Evolutionary conservation across 2,113 vertebrate genomes (phyloP).

Genomic region (Phalacrocorax pelagicus): DNA sequence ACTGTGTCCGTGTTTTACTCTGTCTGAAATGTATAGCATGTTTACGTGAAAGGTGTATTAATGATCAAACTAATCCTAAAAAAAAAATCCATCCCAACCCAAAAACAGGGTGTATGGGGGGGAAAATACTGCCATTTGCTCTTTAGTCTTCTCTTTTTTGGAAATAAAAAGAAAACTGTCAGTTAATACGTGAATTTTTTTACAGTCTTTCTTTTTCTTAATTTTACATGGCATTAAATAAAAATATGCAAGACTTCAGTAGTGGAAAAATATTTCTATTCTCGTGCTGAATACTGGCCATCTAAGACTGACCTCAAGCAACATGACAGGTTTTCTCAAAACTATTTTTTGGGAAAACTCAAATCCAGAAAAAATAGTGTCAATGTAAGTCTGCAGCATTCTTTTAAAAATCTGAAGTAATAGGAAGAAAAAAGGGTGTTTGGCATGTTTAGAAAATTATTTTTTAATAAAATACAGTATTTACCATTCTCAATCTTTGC

Average conservation of each 20-base stretch:
- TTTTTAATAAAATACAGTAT: not conserved
- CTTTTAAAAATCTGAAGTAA: not conserved
- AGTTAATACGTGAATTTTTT: not conserved
- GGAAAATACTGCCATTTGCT: not conserved
- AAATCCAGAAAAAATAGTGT: not conserved
- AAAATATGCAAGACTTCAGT: not conserved
- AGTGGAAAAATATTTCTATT: not conserved
- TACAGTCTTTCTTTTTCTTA: not conserved
- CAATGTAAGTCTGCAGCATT: not conserved
- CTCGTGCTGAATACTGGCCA: not conserved
- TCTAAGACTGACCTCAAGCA: not conserved
- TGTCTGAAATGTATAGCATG: not conserved
- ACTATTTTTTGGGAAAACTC: not conserved
- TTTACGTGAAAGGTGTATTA: not conserved
- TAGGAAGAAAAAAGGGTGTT: accelerated
- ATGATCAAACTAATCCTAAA: not conserved
- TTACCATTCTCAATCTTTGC: not conserved
- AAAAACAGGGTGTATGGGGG: not conserved
- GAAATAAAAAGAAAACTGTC: not conserved
- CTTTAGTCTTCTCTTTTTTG: not conserved
- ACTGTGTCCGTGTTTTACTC: not conserved
- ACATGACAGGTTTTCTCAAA: not conserved
- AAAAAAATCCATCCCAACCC: not conserved
- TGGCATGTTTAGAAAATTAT: not conserved
- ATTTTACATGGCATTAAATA: not conserved